Evolutionary conservation across 2,797 vertebrate species (phyloP), one percentile per base, ranked within the genome.

Genomic region (Leptatherina wallacei): DNA sequence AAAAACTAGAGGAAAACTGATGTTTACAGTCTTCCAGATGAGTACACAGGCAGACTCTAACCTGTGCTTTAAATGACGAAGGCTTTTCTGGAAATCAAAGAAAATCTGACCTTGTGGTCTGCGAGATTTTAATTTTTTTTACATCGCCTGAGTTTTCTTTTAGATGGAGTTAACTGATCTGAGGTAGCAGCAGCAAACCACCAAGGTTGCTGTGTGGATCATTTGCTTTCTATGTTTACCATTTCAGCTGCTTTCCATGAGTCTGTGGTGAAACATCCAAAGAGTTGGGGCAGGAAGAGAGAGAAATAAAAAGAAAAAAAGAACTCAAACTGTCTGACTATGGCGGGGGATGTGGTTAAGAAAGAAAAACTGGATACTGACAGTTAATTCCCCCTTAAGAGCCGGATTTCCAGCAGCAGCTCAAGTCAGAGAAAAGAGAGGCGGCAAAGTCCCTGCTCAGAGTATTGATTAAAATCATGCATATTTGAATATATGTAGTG

Each of bases 101-200:
- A n/a, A 49, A 7, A 32, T 24, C 62, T 75, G 82, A 89, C 80
- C 81, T 85, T 86, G 70, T 63, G 81, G 78, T 85, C 75, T 64
- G 59, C 69, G 30, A 65, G 67, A 76, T 75, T 76, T 30, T 78
- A 2, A 2, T 27, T 27, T 27, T 27, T 27, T 27, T 55, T 58
- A 59, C 51, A 76, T 36, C 3, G 22, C 44, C 61, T 63, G 42
- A 79, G 73, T 52, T 76, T 68, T 69, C 63, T 80, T 78, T 78
- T 63, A 69, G 78, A 87, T 74, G 67, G 69, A 70, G 75, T 60
- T 64, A 77, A 78, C 71, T 61, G 79, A 85, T 88, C 70, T 81
- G 72, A 75, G 77, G 71, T 77, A 55, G 71, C 65, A 6, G 70
- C 69, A 67, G 66, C 69, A 77, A 79, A 73, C 30, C 67, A 70